A percentile compares a stretch with the other conserved stretches of the same genome.
Evolutionary conservation across 2,797 vertebrate species (phyloP).

Genomic region (Notolepis coatsorum): DNA sequence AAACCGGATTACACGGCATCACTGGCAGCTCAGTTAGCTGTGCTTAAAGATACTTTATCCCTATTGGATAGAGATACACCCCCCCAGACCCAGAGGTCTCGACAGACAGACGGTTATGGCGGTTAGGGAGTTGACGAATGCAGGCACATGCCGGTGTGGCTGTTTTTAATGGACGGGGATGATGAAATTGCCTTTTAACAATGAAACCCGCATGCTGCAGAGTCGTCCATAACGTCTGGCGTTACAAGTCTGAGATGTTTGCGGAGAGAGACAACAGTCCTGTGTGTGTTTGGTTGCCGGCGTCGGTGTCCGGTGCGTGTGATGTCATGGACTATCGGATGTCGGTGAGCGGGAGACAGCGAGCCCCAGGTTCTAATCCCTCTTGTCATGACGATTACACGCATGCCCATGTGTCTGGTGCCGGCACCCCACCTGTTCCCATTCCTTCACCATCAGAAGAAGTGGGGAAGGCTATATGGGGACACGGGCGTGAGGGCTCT

Average conservation of each 20-base stretch:
- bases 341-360: conserved; percentile 40
- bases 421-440: conserved; percentile 71
- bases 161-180: neutral
- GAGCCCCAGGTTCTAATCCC: conserved; percentile 58
- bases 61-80: conserved; percentile 1
- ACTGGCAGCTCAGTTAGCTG: conserved; percentile 39
- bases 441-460: conserved; percentile 59
- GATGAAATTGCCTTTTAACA: too few species aligned
- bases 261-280: conserved; percentile 24
- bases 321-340: conserved; percentile 62
- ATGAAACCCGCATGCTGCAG: too few species aligned
- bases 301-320: conserved; percentile 29
- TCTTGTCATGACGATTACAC: conserved; percentile 62
- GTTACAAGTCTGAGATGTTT: too few species aligned
- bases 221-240: too few species aligned
- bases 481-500: conserved; percentile 5
- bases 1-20: conserved; percentile 58
- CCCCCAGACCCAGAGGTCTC: neutral
- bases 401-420: conserved; percentile 65
- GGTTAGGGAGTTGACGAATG: conserved; percentile 2
- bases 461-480: neutral
- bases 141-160: too few species aligned
- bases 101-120: neutral
- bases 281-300: neutral
- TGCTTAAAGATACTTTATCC: conserved; percentile 23